Evolutionary conservation across 2,797 vertebrate species (phyloP).

Genomic region (Sebastiscus albofasciatus): DNA sequence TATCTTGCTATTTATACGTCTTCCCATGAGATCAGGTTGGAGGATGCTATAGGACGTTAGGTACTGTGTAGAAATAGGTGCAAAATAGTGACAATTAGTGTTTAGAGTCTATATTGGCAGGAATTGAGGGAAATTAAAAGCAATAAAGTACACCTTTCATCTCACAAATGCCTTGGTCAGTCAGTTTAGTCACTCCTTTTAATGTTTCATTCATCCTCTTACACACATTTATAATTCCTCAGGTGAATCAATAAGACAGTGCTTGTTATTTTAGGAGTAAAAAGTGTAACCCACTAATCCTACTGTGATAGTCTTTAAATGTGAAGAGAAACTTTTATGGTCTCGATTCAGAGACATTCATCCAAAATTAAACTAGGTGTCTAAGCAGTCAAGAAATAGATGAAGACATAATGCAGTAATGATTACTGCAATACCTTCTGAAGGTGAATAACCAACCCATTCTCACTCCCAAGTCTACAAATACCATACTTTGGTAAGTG

Average conservation of each 20-base stretch:
- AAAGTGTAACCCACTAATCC: neutral
- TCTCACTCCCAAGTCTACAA: too few species aligned
- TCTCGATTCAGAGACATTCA: too few species aligned
- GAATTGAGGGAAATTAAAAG: too few species aligned
- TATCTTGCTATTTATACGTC: too few species aligned
- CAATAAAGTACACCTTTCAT: neutral
- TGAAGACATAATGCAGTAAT: neutral
- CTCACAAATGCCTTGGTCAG: neutral
- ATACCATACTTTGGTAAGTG: too few species aligned
- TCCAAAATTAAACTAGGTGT: too few species aligned
- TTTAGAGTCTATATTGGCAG: neutral
- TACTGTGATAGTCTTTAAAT: neutral
- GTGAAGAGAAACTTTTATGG: too few species aligned
- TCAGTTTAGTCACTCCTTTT: neutral
- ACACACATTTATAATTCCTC: neutral
- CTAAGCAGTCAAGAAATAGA: neutral
- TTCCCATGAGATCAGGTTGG: too few species aligned
- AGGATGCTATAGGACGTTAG: too few species aligned
- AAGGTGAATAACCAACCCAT: neutral
- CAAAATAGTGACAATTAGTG: neutral
- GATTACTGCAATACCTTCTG: neutral
- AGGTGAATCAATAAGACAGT: neutral
- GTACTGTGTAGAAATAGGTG: neutral
- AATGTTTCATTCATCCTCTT: neutral
- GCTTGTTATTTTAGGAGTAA: neutral